A percentile compares a stretch with the other conserved stretches of the same genome.
These are phyloP conservation scores for Chondrosia reniformis DNA, from an alignment of 37 sponge, comb jelly and placozoan species.

Conservation along the genomic window DNA sequence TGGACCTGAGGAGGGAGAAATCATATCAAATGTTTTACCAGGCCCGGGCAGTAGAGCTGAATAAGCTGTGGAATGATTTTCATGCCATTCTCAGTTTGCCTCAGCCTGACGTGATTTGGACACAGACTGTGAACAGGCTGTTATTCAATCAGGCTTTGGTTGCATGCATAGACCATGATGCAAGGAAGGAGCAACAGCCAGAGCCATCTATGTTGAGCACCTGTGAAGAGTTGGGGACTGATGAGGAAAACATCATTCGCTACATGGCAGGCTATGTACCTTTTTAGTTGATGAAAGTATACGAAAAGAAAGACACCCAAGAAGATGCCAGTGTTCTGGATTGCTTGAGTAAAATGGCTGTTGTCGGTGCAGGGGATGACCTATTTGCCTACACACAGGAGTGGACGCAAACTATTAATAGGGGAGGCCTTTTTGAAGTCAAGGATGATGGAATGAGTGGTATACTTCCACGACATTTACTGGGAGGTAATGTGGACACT, in stretches of 20 bases:
- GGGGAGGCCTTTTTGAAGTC: not conserved
- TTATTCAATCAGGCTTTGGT: not conserved
- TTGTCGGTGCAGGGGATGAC: not conserved
- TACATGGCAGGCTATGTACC: constrained; percentile 13
- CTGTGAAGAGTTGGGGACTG: not conserved
- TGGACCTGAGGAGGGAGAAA: not conserved
- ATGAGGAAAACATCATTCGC: constrained; percentile 5
- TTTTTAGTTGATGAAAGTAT: not conserved
- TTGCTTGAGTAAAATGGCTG: not conserved
- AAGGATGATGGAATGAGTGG: not conserved
- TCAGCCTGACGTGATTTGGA: not conserved
- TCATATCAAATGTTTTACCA: not conserved
- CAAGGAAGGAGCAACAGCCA: not conserved
- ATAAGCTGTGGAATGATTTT: not conserved
- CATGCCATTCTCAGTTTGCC: not conserved
- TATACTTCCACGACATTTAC: not conserved
- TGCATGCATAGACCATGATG: constrained; percentile 1
- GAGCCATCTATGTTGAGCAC: too few species aligned
- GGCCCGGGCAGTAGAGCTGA: not conserved
- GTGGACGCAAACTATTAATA: not conserved
- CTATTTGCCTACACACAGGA: not conserved
- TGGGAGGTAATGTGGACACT: not conserved
- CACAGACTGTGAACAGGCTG: not conserved
- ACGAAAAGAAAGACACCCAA: not conserved
- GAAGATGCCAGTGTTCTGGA: not conserved